Conservation (phyloP, 2,888 invertebrate genomes). For the Lasioglossum lativentre region DNA sequence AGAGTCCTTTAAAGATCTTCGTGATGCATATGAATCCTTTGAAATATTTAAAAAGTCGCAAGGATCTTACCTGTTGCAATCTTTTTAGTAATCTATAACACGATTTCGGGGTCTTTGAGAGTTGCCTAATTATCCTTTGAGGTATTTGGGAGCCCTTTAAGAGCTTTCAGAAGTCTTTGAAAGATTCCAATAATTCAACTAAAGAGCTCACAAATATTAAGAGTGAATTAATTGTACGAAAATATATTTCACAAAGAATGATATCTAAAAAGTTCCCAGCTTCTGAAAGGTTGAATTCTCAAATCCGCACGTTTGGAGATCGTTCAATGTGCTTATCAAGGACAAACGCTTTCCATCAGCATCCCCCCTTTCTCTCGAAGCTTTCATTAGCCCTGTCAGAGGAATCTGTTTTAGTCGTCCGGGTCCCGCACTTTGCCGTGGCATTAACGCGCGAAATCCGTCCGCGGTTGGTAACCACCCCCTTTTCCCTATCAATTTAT, state of each 20-base stretch:
- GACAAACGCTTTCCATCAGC: slow-evolving; percentile 43
- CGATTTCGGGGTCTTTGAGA: neutral
- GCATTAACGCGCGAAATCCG: slow-evolving; percentile 69
- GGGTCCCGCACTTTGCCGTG: slow-evolving; percentile 37
- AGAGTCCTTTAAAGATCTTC: neutral
- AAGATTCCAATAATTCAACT: neutral
- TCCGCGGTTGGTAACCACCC: slow-evolving; percentile 16
- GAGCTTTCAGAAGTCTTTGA: neutral
- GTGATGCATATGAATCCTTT: neutral
- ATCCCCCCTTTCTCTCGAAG: slow-evolving; percentile 42
- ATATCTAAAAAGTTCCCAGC: neutral
- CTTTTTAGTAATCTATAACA: neutral
- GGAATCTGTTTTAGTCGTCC: slow-evolving; percentile 62
- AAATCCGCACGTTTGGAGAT: neutral
- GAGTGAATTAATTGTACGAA: neutral
- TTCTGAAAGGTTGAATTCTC: neutral
- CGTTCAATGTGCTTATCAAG: slow-evolving; percentile 8
- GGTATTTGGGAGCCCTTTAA: neutral
- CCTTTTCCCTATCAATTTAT: slow-evolving; percentile 51
- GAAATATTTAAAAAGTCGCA: neutral
- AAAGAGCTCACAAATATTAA: neutral
- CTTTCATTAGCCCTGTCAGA: slow-evolving; percentile 62
- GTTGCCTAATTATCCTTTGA: neutral
- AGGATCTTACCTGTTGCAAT: neutral
- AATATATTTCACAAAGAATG: neutral